Evolutionary conservation across 2,888 invertebrate species (phyloP).

Genomic region (Cylindroiulus punctatus): DNA sequence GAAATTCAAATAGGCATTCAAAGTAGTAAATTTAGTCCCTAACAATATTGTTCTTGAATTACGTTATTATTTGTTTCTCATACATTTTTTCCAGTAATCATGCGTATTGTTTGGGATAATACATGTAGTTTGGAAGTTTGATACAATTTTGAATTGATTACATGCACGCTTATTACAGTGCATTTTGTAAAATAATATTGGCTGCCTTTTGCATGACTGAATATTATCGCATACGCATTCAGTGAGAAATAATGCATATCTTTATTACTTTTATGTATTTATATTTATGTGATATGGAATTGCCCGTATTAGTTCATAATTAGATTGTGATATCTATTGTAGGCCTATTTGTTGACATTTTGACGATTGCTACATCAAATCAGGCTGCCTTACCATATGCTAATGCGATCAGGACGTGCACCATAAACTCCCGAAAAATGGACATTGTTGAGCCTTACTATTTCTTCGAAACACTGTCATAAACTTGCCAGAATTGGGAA

Average conservation of each 20-base stretch:
- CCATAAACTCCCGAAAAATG: background rate
- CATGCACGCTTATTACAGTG: background rate
- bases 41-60: background rate
- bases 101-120: background rate
- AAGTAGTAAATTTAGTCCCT: background rate
- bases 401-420: background rate
- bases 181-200: background rate
- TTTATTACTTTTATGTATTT: constrained; percentile 38
- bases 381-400: background rate
- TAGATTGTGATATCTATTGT: constrained; percentile 45
- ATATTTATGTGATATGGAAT: constrained; percentile 31
- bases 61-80: background rate
- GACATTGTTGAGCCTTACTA: background rate
- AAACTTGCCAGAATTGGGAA: background rate
- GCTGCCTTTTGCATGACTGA: background rate
- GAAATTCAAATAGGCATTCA: background rate
- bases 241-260: constrained; percentile 45
- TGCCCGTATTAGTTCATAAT: constrained; percentile 29
- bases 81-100: background rate
- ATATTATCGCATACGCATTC: constrained; percentile 26
- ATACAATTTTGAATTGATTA: background rate
- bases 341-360: constrained; percentile 39
- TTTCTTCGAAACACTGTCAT: background rate
- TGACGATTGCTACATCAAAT: background rate
- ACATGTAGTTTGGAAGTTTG: background rate